Conservation (phyloP, 2,113 vertebrate species). For the Semicossyphus pulcher region DNA sequence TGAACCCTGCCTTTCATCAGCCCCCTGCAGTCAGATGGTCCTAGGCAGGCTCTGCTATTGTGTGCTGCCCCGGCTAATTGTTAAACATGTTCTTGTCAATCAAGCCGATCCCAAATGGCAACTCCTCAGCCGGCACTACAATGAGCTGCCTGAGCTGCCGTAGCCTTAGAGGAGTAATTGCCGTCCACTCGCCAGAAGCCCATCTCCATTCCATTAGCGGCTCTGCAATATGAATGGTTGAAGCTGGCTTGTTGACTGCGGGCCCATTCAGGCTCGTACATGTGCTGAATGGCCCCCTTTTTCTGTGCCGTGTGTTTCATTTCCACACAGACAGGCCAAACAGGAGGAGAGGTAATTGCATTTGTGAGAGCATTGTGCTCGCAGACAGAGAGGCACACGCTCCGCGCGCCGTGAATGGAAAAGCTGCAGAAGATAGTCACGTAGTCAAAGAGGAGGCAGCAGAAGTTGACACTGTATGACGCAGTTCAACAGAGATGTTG, state of each 20-base stretch:
- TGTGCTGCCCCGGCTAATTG: constrained; percentile 74
- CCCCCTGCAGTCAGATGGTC: constrained; percentile 44
- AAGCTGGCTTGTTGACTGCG: constrained; percentile 52
- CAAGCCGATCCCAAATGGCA: constrained; percentile 70
- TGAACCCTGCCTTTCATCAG: constrained; percentile 63
- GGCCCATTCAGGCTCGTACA: constrained; percentile 43
- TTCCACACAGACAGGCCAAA: constrained; percentile 50
- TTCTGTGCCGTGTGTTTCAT: constrained; percentile 42
- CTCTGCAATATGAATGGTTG: constrained; percentile 57
- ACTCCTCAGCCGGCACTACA: constrained; percentile 55
- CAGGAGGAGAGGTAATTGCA: constrained; percentile 52
- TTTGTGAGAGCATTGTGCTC: constrained; percentile 49
- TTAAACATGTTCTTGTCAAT: constrained; percentile 81
- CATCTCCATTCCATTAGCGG: constrained; percentile 65
- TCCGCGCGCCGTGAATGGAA: constrained; percentile 46
- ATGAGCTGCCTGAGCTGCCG: constrained; percentile 53
- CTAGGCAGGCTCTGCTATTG: constrained; percentile 47
- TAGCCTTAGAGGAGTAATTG: constrained; percentile 61
- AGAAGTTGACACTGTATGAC: constrained; percentile 19
- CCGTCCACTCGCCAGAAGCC: constrained; percentile 40
- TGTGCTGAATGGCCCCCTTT: constrained; percentile 48
- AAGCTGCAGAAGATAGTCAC: constrained; percentile 40
- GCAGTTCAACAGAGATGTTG: constrained; percentile 47
- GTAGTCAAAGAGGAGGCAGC: not conserved
- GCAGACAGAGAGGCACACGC: constrained; percentile 22